Conservation (phyloP, 2,113 vertebrate species). For the Gracilinanus agilis region DNA sequence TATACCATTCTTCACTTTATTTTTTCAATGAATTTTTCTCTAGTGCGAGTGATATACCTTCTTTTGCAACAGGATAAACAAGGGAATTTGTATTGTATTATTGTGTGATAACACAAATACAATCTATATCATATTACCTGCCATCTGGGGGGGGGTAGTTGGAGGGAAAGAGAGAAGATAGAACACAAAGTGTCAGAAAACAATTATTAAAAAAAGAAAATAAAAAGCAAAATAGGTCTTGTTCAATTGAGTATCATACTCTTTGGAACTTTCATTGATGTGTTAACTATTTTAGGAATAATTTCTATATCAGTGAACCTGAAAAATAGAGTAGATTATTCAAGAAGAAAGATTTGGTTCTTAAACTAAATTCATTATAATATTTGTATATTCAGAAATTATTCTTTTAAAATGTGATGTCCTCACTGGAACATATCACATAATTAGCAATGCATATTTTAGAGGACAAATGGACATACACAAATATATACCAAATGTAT, state of each 20-base stretch:
- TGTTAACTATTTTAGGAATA: slow-evolving; percentile 24
- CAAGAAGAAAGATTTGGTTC: background rate
- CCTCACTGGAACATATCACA: background rate
- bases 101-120: too few species aligned
- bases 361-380: background rate
- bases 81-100: too few species aligned
- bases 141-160: too few species aligned
- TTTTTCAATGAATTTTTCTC: too few species aligned
- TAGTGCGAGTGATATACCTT: too few species aligned
- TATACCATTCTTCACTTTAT: too few species aligned
- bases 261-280: background rate
- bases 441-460: background rate
- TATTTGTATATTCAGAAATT: background rate
- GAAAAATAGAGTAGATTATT: slow-evolving; percentile 4
- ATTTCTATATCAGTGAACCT: background rate
- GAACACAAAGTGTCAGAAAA: too few species aligned
- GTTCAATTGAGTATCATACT: background rate
- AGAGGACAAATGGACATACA: slow-evolving; percentile 34
- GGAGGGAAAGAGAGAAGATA: too few species aligned
- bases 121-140: too few species aligned
- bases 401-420: background rate
- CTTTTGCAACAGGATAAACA: too few species aligned
- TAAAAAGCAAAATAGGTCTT: background rate
- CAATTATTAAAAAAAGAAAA: too few species aligned
- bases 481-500: slow-evolving; percentile 5